Evolutionary conservation across 2,113 vertebrate genomes (phyloP).

Genomic region (Xenotilapia flavipinnis): DNA sequence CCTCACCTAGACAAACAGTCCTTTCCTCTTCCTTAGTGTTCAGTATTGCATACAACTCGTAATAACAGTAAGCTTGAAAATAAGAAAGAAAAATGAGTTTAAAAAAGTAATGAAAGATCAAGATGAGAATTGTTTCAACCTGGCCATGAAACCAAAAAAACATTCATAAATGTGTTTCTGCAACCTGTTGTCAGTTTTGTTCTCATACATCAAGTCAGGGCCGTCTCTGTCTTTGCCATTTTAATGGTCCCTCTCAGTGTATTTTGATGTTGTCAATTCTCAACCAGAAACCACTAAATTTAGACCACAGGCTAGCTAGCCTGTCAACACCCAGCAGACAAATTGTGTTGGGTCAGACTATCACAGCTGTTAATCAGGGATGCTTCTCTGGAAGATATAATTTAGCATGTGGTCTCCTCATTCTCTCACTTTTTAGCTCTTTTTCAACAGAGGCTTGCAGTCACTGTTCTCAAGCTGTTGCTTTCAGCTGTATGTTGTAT

Average conservation of each 20-base stretch:
- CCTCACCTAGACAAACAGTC: background rate
- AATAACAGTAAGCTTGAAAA: background rate
- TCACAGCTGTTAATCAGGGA: background rate
- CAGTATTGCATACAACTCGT: background rate
- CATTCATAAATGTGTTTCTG: background rate
- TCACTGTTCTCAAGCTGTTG: background rate
- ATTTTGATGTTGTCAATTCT: background rate
- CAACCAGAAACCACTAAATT: background rate
- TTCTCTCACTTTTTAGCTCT: background rate
- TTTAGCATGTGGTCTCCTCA: background rate
- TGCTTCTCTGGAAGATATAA: background rate
- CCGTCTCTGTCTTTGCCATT: background rate
- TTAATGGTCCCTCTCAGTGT: background rate
- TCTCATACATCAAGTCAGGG: background rate
- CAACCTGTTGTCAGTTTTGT: background rate
- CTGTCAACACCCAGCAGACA: conserved; percentile 10
- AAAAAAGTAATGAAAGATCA: background rate
- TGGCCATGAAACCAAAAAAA: background rate
- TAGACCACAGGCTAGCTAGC: background rate
- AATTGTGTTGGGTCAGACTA: conserved; percentile 1
- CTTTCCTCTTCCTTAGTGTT: background rate
- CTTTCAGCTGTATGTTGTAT: background rate
- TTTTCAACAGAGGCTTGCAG: background rate
- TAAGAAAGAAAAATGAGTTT: background rate
- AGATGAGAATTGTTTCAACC: background rate